Percentiles rank a stretch among this genome's conserved stretches.
Conservation (phyloP, 2,113 vertebrate genomes). For the Sorex araneus region DNA sequence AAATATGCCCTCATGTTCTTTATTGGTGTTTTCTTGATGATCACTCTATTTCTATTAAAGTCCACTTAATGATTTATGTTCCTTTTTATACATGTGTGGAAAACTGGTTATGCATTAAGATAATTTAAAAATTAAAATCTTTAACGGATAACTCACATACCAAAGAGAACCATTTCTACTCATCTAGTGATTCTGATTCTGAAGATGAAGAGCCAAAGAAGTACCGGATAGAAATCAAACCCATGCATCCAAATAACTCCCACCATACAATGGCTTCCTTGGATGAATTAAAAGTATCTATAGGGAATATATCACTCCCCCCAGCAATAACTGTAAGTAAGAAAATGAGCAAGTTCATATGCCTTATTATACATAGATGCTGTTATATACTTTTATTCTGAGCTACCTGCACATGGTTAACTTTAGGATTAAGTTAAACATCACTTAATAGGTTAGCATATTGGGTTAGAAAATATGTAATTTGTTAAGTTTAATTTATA, state of each 20-base stretch:
- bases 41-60: constrained; percentile 46
- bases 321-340: constrained; percentile 94
- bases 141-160: constrained; percentile 94
- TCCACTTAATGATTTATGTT: constrained; percentile 42
- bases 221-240: constrained; percentile 98
- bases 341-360: not conserved
- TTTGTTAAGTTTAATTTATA: not conserved
- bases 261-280: constrained; percentile 94
- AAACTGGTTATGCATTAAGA: constrained; percentile 46
- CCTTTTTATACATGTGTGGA: constrained; percentile 32
- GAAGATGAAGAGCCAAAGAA: constrained; percentile 96
- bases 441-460: not conserved
- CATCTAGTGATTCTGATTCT: constrained; percentile 97
- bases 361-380: not conserved
- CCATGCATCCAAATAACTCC: constrained; percentile 94
- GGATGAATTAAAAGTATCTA: constrained; percentile 97
- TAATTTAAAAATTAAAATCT: constrained; percentile 75
- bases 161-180: constrained; percentile 98
- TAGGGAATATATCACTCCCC: constrained; percentile 96
- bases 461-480: constrained; percentile 5
- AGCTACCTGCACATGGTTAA: not conserved
- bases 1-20: constrained; percentile 30
- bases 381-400: not conserved
- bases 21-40: constrained; percentile 63
- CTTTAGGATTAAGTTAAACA: constrained; percentile 30